Evolutionary conservation across 2,113 vertebrate species (phyloP).

Genomic region (Symphodus melops): DNA sequence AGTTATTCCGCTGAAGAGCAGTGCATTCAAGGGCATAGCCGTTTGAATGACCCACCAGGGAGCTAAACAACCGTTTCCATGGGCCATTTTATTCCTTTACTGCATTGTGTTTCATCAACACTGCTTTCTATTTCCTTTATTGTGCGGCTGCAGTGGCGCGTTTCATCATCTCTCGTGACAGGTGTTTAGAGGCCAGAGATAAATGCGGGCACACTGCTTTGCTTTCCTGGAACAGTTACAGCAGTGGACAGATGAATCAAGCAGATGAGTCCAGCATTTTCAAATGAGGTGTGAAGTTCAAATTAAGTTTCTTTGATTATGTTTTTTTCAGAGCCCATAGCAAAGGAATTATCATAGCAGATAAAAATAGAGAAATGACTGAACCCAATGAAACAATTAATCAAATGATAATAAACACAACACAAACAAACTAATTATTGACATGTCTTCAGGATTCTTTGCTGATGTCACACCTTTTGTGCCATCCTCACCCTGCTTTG

Average conservation of each 20-base stretch:
- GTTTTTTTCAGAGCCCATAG: neutral
- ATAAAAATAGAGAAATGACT: neutral
- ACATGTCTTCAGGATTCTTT: neutral
- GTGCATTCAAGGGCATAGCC: slow-evolving; percentile 70
- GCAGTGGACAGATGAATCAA: neutral
- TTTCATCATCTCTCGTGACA: slow-evolving; percentile 66
- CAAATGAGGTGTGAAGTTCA: neutral
- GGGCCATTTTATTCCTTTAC: slow-evolving; percentile 46
- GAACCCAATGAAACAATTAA: slow-evolving; percentile 16
- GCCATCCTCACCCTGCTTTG: slow-evolving; percentile 10
- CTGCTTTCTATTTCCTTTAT: slow-evolving; percentile 65
- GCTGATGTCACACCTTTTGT: slow-evolving; percentile 23
- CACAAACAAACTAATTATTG: neutral
- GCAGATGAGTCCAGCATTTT: neutral
- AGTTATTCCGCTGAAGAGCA: slow-evolving; percentile 64
- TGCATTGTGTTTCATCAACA: slow-evolving; percentile 69
- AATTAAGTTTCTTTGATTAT: neutral
- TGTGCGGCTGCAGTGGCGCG: slow-evolving; percentile 53
- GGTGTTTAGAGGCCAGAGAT: slow-evolving; percentile 57
- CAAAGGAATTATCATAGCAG: slow-evolving; percentile 1
- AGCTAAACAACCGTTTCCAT: slow-evolving; percentile 52
- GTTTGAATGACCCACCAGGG: slow-evolving; percentile 68
- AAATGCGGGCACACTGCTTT: slow-evolving; percentile 21
- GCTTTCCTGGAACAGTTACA: neutral
- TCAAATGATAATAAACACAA: neutral